Evolutionary conservation across 2,888 invertebrate species (phyloP).

Genomic region (Gari tellinella): DNA sequence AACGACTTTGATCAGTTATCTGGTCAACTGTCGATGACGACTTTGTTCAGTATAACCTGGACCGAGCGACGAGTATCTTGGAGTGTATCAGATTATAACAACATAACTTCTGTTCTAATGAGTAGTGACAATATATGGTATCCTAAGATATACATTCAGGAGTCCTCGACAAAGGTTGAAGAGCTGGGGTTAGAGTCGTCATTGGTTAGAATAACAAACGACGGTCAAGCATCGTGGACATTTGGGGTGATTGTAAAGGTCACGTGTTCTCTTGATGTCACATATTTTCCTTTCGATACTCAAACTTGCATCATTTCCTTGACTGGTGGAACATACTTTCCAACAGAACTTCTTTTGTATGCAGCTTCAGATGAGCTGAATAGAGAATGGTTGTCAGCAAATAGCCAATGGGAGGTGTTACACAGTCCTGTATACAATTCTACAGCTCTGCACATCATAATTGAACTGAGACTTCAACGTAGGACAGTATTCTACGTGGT

Average conservation of each 20-base stretch:
- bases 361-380: background rate
- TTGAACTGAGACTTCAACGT: slow-evolving; percentile 2
- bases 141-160: slow-evolving; percentile 11
- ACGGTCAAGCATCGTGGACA: slow-evolving; percentile 8
- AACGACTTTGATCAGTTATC: slow-evolving; percentile 30
- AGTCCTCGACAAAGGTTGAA: slow-evolving; percentile 1
- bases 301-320: slow-evolving; percentile 14
- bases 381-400: background rate
- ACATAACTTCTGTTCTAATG: slow-evolving; percentile 3
- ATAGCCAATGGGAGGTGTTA: slow-evolving; percentile 18
- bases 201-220: background rate
- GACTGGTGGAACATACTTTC: background rate
- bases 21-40: slow-evolving; percentile 15
- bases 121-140: slow-evolving; percentile 7
- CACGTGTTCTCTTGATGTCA: slow-evolving; percentile 15
- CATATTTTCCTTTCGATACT: slow-evolving; percentile 17
- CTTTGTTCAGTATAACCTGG: slow-evolving; percentile 14
- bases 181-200: background rate
- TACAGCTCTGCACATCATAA: background rate
- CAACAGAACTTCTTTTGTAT: background rate
- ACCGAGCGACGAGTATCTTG: slow-evolving; percentile 11
- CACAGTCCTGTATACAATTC: too few relatives aligned
- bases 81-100: slow-evolving; percentile 2
- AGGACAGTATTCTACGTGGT: slow-evolving; percentile 26
- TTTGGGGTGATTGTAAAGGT: slow-evolving; percentile 3